Base-by-base conservation (phyloP, 1,140 invertebrate species). In the Chionoecetes opilio region DNA sequence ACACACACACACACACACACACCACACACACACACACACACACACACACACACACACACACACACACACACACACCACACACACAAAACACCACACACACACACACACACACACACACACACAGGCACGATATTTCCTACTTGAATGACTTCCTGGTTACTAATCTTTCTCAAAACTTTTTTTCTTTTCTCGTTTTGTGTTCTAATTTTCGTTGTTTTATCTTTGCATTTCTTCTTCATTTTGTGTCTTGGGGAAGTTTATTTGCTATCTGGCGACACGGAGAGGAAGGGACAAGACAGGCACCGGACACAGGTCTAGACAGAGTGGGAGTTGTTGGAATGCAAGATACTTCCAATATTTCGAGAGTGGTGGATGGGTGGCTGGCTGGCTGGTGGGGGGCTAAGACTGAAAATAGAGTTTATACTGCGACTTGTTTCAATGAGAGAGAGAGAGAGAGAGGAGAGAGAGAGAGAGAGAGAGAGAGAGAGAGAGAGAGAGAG, bases 401-500 rank as follows among this genome's bases (percentile, higher is more conserved):
- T 46, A 14, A 46, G 41, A 14, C 41, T 46, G 41, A 46, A 46
- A 46, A 46, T 46, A 46, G 41, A 5, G 5, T 46, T 5, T 46
- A 46, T 46, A 46, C 41, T 21, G 63, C 2, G 63, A n/a, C 63
- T 11, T 11, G 63, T 11, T 75, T 11, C 21, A 21, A 21, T 75
- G 63, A 21, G 21, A n/a, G 63, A 75, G 21, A 21, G 63, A 75
- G 21, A 21, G 63, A 75, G 63, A 21, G 46, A 53, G 11, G 46
- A 17, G 46, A 9, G 21, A 53, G 2, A 17, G 14, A 41, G 46
- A 53, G 46, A 53, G 46, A 53, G 21, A 21, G 63, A 75, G 63
- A 75, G 63, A 75, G 63, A 75, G 63, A 75, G 63, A 75, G 63
- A 75, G 63, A 75, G 63, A 75, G 63, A 75, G 63, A 75, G 63